Conservation (phyloP, 2,113 vertebrate species). For the Colossoma macropomum region DNA sequence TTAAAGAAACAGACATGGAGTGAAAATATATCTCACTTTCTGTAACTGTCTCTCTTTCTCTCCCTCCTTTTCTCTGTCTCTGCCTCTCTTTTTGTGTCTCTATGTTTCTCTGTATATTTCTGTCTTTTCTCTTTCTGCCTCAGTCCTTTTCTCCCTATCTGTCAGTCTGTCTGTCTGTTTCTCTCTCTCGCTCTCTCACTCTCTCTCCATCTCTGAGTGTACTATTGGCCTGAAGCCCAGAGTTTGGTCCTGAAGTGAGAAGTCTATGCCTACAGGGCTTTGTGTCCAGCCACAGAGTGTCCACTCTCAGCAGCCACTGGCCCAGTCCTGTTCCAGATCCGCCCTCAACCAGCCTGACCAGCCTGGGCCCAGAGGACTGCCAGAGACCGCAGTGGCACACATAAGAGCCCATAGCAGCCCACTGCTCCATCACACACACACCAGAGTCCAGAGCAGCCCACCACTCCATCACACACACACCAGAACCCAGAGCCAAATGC, state of each 20-base stretch:
- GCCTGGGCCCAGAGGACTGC: background rate
- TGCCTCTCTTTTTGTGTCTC: too few species aligned
- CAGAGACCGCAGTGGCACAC: background rate
- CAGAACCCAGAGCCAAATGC: too few species aligned
- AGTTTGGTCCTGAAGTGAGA: conserved; percentile 5
- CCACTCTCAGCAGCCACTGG: conserved; percentile 9
- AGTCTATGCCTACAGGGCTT: conserved; percentile 29
- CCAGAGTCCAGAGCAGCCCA: background rate
- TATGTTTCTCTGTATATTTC: too few species aligned
- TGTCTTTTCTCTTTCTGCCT: background rate
- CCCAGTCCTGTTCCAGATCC: conserved; percentile 2
- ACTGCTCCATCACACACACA: background rate
- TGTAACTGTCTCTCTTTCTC: too few species aligned
- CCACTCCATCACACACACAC: background rate
- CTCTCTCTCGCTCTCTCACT: background rate
- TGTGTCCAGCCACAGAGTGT: conserved; percentile 12
- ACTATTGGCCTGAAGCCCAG: background rate
- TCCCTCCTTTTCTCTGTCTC: too few species aligned
- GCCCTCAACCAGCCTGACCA: conserved; percentile 19
- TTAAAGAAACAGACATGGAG: too few species aligned
- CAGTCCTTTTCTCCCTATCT: too few species aligned
- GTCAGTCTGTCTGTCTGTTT: too few species aligned
- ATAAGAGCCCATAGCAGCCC: background rate
- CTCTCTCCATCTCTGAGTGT: background rate
- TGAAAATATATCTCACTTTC: too few species aligned